Percentiles rank a stretch among this genome's conserved stretches.
phyloP scores from a whole-genome alignment of 2,797 vertebrate species.

The Malurus leucopterus region DNA sequence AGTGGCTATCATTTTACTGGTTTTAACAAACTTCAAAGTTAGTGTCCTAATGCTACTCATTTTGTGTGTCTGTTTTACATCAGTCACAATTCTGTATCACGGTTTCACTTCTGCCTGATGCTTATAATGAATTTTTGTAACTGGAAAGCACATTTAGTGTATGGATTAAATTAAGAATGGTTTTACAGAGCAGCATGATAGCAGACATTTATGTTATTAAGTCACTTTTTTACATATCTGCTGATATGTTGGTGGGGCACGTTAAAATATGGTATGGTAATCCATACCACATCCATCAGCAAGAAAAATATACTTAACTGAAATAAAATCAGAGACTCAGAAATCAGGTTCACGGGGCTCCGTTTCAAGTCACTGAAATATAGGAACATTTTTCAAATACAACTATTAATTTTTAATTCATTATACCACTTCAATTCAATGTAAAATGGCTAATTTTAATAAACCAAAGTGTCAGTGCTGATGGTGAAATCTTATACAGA shows the following conservation, averaged over 20 bases:
- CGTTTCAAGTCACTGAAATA: neutral
- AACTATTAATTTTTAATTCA: neutral
- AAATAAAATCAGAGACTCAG: neutral
- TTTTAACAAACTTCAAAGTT: constrained; percentile 93
- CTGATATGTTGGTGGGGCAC: constrained; percentile 38
- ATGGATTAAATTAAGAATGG: constrained; percentile 79
- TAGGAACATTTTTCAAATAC: neutral
- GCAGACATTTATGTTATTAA: constrained; percentile 59
- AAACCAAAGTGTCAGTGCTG: neutral
- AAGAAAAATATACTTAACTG: neutral
- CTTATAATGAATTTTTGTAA: constrained; percentile 77
- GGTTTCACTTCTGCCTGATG: constrained; percentile 75
- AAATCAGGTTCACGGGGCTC: neutral
- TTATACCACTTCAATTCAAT: neutral
- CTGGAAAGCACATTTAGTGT: constrained; percentile 67
- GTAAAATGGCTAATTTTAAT: constrained; percentile 26
- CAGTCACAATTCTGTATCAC: constrained; percentile 86
- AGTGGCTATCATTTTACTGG: constrained; percentile 96
- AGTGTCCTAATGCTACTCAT: constrained; percentile 82
- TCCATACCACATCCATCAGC: constrained; percentile 7
- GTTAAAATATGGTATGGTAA: constrained; percentile 40
- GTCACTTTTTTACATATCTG: constrained; percentile 46
- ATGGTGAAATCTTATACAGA: neutral
- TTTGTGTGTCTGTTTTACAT: constrained; percentile 86
- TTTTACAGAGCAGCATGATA: constrained; percentile 70